A percentile compares a stretch with the other conserved stretches of the same genome.
phyloP scores from a whole-genome alignment of 2,113 vertebrate genomes.

The Charadrius vociferus region DNA sequence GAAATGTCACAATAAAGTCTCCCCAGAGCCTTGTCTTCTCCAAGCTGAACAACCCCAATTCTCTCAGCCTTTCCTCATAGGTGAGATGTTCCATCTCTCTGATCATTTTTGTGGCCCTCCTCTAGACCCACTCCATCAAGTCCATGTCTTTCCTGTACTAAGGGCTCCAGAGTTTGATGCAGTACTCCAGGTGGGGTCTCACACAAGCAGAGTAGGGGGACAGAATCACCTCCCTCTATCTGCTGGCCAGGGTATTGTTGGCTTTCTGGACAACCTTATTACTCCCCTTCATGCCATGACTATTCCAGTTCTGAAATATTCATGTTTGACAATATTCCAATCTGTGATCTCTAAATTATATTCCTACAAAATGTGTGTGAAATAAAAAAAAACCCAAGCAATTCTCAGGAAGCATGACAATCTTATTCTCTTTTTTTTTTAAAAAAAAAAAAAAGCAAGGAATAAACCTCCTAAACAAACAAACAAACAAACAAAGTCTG shows the following conservation, averaged over 20 bases:
- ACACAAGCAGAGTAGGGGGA: too few species aligned
- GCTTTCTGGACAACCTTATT: not conserved
- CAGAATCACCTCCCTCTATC: not conserved
- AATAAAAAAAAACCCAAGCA: not conserved
- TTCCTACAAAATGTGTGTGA: not conserved
- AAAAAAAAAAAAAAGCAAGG: not conserved
- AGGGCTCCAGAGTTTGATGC: too few species aligned
- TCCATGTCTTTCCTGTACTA: not conserved
- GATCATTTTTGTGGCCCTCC: not conserved
- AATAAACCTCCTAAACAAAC: not conserved
- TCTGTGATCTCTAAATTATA: not conserved
- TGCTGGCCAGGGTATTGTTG: not conserved
- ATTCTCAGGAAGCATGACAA: not conserved
- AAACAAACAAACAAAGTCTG: not conserved
- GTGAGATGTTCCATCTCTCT: not conserved
- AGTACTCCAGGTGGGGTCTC: not conserved
- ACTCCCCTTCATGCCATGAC: not conserved
- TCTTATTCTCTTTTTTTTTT: not conserved
- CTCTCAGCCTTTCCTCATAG: not conserved
- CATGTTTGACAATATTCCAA: not conserved
- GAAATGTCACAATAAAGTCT: not conserved
- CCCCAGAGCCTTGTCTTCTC: not conserved
- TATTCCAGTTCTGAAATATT: not conserved
- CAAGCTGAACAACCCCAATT: not conserved
- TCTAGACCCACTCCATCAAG: not conserved